Base-by-base conservation (phyloP, 2,888 invertebrate genomes). In the Ormyrus nitidulus region DNA sequence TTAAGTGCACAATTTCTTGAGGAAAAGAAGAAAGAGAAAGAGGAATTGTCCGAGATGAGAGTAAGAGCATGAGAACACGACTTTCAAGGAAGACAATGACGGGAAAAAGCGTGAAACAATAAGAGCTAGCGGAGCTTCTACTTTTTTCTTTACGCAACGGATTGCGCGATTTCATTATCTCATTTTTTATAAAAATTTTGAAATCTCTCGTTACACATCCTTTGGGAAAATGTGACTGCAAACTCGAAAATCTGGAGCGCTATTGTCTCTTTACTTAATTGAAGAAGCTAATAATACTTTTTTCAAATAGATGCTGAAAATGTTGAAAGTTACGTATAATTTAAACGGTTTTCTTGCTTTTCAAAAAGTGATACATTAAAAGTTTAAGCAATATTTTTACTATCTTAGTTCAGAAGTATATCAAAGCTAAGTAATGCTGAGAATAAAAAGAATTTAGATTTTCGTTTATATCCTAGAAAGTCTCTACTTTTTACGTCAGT, bases 41-140 rank as follows among this genome's bases (percentile, higher is more conserved):
- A n/a, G 34, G 46, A 46, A 9, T 34, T 44, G 11, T 61, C 2
- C 2, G 13, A 53, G 58, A 7, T 8, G 54, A 58, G 51, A 71
- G 58, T 13, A 19, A 71, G 53, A 71, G 46, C n/a, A 71, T 61
- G 72, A 61, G 66, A 72, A 66, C 54, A 19, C 44, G 56, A 34
- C 44, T 19, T 49, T 6, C 34, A 51, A n/a, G 46, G 10, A 49
- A 49, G 68, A 78, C 72, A 78, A 78, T 78, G 65, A 65, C 65
- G 71, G 34, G 71, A 71, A 53, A 66, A 65, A 75, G 48, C 5
- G 51, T n/a, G 53, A 56, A 70, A 73, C 73, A 77, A 77, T 77
- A 71, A 70, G 70, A 70, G 54, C 6, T 48, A 72, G 61, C 44
- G 6, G 69, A 19, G 11, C 48, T 53, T 58, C 44, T 53, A 53